These are phyloP conservation scores for Neoarius graeffei DNA, from an alignment of 2,113 vertebrate species.

Conservation along the genomic window DNA sequence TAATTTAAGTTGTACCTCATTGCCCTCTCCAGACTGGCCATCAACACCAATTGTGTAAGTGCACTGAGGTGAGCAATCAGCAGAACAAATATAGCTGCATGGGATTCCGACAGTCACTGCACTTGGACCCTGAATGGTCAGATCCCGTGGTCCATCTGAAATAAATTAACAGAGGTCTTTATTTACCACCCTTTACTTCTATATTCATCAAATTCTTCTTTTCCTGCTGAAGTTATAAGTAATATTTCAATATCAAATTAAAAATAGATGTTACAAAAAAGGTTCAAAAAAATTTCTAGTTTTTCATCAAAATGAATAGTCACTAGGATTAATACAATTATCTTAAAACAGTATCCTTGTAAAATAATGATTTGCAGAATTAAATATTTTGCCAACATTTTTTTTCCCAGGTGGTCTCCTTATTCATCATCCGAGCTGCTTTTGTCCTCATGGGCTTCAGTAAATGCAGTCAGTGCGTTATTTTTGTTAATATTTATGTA, in stretches of 20 bases:
- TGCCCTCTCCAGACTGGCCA: constrained; percentile 15
- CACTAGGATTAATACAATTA: too few species aligned
- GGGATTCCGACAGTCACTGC: constrained; percentile 61
- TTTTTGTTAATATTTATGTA: background rate
- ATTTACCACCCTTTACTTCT: background rate
- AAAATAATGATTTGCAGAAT: too few species aligned
- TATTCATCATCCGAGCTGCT: background rate
- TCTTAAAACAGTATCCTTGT: too few species aligned
- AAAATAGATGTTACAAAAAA: too few species aligned
- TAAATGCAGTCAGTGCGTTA: background rate
- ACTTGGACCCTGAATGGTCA: constrained; percentile 40
- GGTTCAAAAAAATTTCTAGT: too few species aligned
- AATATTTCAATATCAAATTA: too few species aligned
- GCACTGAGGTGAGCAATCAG: constrained; percentile 40
- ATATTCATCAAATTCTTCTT: background rate
- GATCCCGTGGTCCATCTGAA: constrained; percentile 41
- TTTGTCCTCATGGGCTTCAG: background rate
- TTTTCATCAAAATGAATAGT: too few species aligned
- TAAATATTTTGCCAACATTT: too few species aligned
- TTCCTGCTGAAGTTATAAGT: background rate
- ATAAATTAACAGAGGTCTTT: constrained; percentile 5
- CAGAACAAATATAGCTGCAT: constrained; percentile 39
- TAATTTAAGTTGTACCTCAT: constrained; percentile 50
- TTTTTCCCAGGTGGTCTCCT: too few species aligned
- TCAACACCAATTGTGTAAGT: constrained; percentile 55